phyloP scores from a whole-genome alignment of 2,113 vertebrate genomes.

The Tursiops truncatus region DNA sequence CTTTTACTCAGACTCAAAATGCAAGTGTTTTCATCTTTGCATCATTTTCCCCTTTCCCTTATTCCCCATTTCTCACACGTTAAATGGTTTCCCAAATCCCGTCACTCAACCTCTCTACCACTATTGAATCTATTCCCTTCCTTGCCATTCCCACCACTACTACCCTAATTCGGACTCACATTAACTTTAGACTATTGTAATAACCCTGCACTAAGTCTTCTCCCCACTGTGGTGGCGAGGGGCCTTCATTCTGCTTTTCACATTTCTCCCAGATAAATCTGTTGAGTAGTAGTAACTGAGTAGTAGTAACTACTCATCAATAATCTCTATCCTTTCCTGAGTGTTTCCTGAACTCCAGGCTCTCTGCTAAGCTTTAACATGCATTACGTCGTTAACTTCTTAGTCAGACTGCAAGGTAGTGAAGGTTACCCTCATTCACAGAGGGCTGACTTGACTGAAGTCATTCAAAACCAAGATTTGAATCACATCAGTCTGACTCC shows the following conservation, averaged over 20 bases:
- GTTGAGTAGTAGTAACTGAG: not conserved
- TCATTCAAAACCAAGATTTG: not conserved
- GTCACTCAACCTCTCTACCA: not conserved
- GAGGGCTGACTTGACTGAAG: not conserved
- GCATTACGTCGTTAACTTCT: not conserved
- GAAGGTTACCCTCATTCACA: not conserved
- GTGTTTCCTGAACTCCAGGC: not conserved
- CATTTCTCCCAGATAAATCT: not conserved
- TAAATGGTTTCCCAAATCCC: not conserved
- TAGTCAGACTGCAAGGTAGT: not conserved
- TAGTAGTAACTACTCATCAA: not conserved
- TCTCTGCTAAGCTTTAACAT: not conserved
- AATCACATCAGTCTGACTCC: not conserved
- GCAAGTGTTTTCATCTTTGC: not conserved
- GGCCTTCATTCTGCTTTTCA: not conserved
- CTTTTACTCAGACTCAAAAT: not conserved
- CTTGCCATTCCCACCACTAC: not conserved
- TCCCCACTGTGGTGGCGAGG: not conserved
- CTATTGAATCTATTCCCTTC: not conserved
- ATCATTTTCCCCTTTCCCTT: not conserved
- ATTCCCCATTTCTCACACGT: not conserved
- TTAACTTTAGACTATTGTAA: not conserved
- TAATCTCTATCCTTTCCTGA: not conserved
- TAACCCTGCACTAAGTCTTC: not conserved
- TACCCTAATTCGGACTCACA: not conserved